Evolutionary conservation across 30 jellyfish, hydroid and myxozoan genomes (phyloP), one percentile per base, ranked within the genome.

Genomic region (Turritopsis dohrnii): DNA sequence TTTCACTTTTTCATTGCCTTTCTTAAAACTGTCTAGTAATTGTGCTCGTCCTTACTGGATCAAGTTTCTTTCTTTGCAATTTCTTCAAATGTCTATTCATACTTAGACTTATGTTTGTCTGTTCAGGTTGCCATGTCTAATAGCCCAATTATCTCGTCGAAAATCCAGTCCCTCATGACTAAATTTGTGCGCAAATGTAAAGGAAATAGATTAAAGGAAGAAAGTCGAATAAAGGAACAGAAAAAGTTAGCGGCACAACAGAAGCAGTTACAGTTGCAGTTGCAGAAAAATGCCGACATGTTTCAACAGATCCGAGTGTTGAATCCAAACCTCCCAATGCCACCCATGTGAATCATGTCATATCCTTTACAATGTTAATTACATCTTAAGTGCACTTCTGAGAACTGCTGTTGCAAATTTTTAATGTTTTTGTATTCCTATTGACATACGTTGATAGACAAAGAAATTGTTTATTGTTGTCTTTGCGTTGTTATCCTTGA

Each of bases 91-190:
- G 13, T 41, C 65, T 25, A n/a, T n/a, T n/a, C n/a, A n/a, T n/a
- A n/a, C n/a, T n/a, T n/a, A n/a, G n/a, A n/a, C n/a, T n/a, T n/a
- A n/a, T n/a, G n/a, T n/a, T n/a, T n/a, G n/a, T n/a, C 21, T 29
- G 65, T 71, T 18, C 28, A 93, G 98, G 98, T 93, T 0, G 89
- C 98, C 52, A 93, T 88, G 96, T 93, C 98, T n/a, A 85, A 86
- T 74, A 88, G 96, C 41, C 96, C 96, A 3, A 86, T 93, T 18
- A 86, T 93, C 29, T 96, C 98, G 0, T 96, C 88, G 28, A 93
- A 93, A 81, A 93, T 93, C 41, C 90, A 83, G 22, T 87, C 96
- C 1, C 75, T 93, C 53, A 93, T 93, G 96, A 83, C 81, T 75
- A 93, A 93, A 83, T 93, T 86, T 76, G 98, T 93, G 60, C 81